phyloP scores from a whole-genome alignment of 2,888 invertebrate species.

The Chymomyza procnemis region DNA sequence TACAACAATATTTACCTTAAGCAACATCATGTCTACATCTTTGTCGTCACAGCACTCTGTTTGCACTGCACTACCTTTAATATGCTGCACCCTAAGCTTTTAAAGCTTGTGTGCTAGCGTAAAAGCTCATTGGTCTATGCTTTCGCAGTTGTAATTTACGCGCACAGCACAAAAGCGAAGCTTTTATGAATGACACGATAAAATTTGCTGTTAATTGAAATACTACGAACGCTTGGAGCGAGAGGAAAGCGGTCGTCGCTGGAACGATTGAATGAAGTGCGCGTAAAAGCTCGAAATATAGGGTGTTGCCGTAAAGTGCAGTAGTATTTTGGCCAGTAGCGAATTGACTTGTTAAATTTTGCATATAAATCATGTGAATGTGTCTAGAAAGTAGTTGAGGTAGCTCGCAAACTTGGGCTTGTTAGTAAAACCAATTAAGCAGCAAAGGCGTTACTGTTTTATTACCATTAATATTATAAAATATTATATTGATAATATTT shows the following conservation, averaged over 20 bases:
- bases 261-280: conserved; percentile 39
- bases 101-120: conserved; percentile 31
- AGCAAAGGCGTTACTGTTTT: not conserved
- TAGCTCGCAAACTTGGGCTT: not conserved
- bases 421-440: not conserved
- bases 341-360: not conserved
- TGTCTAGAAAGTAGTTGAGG: not conserved
- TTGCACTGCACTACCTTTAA: conserved; percentile 24
- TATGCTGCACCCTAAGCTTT: conserved; percentile 12
- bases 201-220: conserved; percentile 46
- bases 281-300: conserved; percentile 55
- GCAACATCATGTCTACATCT: no score
- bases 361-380: not conserved
- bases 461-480: no score
- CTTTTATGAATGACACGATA: conserved; percentile 14
- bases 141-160: conserved; percentile 40
- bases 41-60: conserved; percentile 35
- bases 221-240: conserved; percentile 4
- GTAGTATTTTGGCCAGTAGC: no score
- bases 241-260: not conserved
- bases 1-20: no score
- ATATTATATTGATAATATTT: not conserved
- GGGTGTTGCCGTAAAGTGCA: conserved; percentile 38
- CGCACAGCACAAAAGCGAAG: conserved; percentile 42
- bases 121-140: conserved; percentile 41